A percentile compares a stretch with the other conserved stretches of the same genome.
Conservation (phyloP, 2,888 invertebrate species). For the Augochlorella aurata region DNA sequence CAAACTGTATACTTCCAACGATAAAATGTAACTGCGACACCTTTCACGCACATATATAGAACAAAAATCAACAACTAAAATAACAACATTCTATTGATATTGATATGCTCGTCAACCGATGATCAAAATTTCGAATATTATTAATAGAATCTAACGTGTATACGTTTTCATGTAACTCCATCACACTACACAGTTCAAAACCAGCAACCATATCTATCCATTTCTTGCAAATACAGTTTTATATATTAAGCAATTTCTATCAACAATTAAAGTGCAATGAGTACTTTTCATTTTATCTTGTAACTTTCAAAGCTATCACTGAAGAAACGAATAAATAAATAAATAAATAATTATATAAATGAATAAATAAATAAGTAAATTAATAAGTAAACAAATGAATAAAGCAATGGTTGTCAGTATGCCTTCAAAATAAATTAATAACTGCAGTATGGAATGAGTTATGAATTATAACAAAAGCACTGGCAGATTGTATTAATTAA, state of each 20-base stretch:
- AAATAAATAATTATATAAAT: neutral
- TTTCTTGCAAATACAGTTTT: neutral
- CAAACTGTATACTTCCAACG: neutral
- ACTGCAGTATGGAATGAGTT: constrained; percentile 50
- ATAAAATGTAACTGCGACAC: neutral
- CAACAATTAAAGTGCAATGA: neutral
- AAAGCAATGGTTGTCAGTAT: constrained; percentile 40
- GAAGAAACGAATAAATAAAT: constrained; percentile 18
- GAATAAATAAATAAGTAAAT: neutral
- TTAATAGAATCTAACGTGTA: constrained; percentile 44
- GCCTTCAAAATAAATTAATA: constrained; percentile 40
- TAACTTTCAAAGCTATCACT: neutral
- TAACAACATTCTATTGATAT: neutral
- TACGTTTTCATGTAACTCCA: constrained; percentile 35
- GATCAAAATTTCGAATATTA: neutral
- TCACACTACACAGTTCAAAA: constrained; percentile 48
- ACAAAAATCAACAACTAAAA: neutral
- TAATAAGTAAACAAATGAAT: too few species aligned
- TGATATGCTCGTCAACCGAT: neutral
- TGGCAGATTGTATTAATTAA: constrained; percentile 27
- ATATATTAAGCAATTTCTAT: neutral
- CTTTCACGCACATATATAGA: neutral
- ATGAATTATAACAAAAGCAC: constrained; percentile 44
- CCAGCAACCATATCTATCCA: constrained; percentile 53
- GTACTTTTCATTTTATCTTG: constrained; percentile 14